Base-by-base conservation (phyloP, 2,888 invertebrate genomes). In the Pheosia tremula region DNA sequence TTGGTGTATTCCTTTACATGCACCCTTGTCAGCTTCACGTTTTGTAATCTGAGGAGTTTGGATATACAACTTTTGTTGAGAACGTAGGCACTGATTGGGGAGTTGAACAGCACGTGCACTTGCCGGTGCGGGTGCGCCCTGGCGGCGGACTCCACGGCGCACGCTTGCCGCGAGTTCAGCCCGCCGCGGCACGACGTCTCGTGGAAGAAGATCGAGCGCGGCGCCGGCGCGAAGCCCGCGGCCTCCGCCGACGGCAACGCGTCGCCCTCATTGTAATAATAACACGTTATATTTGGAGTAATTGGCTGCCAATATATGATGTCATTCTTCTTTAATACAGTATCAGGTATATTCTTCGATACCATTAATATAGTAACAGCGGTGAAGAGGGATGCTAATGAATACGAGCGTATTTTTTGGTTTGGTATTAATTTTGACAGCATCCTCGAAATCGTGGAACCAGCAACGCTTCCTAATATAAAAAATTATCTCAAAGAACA, bases 121-220 rank as follows among this genome's bases (percentile, higher is more conserved):
- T 57, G 54, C 5, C 59, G 11, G 4, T 54, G 41, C 5, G 64
- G 61, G 38, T 64, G 59, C 0, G 54, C 55, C 74, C 72, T 8
- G 86, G 84, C n/a, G 92, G 94, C 2, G 79, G 95, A 0, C 87
- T 86, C 58, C 94, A 57, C 57, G 11, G 49, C 50, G 50, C 57
- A 57, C 5, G 74, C 73, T 58, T 74, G 69, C 24, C 71, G 63
- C 0, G 68, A 63, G 11, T 88, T 90, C 37, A 96, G 50, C 36
- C 43, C 50, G 6, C 64, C 64, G 8, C 37, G 39, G 72, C 95
- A 95, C 0, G 95, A 95, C 0, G 96, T 96, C 78, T 95, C 95
- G 72, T 95, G 94, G 75, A 96, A 95, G 78, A 95, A 96, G 67
- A 96, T 95, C 53, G 94, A 94, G 37, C 68, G 58, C 37, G 61